Conservation (phyloP, 92 coral and sea anemone species). For the Virgularia gustaviana region DNA sequence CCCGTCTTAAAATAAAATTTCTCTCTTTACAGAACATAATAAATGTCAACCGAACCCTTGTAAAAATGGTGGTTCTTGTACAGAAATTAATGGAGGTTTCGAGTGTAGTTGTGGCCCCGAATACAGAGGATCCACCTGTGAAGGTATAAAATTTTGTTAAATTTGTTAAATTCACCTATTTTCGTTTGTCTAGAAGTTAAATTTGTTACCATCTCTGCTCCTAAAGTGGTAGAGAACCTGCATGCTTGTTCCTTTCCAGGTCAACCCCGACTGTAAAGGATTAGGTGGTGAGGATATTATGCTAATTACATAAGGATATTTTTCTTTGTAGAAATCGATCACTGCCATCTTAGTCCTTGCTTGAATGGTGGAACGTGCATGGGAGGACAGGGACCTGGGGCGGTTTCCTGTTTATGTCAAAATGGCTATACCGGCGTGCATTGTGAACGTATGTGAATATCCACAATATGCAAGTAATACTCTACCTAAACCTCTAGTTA, state of each 20-base stretch:
- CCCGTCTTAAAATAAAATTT: no score
- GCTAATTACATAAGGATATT: no score
- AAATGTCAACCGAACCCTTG: conserved; percentile 99
- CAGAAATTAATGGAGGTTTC: conserved; percentile 93
- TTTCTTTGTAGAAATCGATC: conserved; percentile 63
- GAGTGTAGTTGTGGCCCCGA: conserved; percentile 94
- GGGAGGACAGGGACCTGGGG: conserved; percentile 53
- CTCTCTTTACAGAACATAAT: conserved; percentile 66
- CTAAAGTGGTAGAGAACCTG: not conserved
- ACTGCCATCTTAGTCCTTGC: conserved; percentile 90
- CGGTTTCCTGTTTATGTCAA: conserved; percentile 70
- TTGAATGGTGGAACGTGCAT: conserved; percentile 94
- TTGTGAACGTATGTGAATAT: conserved; percentile 72
- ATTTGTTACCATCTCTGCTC: not conserved
- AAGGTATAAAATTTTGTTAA: no score
- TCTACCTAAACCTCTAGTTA: not conserved
- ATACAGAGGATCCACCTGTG: conserved; percentile 87
- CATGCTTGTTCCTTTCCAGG: no score
- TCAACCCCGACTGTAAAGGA: no score
- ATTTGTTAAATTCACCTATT: not conserved
- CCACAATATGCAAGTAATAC: not conserved
- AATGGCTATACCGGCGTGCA: conserved; percentile 82
- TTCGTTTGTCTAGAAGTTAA: not conserved
- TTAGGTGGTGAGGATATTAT: no score
- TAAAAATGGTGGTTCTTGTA: conserved; percentile 92